phyloP scores from a whole-genome alignment of 2,113 vertebrate genomes.

The Amazona guildingii region DNA sequence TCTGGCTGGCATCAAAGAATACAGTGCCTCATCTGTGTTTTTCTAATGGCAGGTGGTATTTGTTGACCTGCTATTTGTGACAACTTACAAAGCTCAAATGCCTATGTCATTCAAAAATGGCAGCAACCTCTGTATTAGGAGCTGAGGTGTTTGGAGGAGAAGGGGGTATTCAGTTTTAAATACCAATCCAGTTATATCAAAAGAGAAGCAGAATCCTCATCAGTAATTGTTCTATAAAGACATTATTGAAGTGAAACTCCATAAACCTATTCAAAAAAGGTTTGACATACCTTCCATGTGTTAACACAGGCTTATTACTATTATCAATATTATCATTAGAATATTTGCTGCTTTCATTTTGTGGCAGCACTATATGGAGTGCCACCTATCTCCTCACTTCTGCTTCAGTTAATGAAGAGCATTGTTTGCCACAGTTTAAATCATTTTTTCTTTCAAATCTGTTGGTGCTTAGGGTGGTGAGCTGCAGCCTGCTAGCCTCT shows the following conservation, averaged over 20 bases:
- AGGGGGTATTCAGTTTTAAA: not conserved
- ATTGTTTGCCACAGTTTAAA: not conserved
- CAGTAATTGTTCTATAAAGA: not conserved
- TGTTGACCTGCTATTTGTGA: not conserved
- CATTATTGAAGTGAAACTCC: not conserved
- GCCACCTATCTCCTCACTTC: not conserved
- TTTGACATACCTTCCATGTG: not conserved
- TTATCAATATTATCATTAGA: not conserved
- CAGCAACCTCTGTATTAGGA: not conserved
- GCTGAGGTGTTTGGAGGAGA: not conserved
- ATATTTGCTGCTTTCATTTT: not conserved
- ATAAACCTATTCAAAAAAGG: not conserved
- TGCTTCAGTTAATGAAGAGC: not conserved
- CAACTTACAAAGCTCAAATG: not conserved
- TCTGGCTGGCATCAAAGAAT: not conserved
- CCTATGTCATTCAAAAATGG: accelerated
- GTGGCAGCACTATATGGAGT: not conserved
- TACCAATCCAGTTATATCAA: not conserved
- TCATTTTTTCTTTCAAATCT: not conserved
- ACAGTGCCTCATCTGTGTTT: not conserved
- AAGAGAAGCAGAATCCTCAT: not conserved
- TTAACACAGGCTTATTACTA: not conserved
- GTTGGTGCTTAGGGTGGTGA: not conserved
- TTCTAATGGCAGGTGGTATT: not conserved
- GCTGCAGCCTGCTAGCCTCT: not conserved